These are phyloP conservation scores for Eurytemora carolleeae DNA, from an alignment of 1,140 invertebrate genomes.

Conservation along the genomic window DNA sequence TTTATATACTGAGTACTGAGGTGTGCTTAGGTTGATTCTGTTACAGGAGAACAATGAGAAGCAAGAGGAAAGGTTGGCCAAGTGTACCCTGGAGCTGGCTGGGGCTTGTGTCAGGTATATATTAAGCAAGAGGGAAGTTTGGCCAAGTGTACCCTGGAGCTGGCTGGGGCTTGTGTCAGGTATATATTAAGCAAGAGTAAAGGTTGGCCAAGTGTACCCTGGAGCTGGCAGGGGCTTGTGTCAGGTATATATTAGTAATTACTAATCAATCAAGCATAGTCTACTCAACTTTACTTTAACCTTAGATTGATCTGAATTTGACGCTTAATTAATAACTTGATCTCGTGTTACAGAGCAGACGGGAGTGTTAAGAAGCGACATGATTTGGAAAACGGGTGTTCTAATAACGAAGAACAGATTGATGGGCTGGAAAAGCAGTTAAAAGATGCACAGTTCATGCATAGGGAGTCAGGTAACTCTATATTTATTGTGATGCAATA, in stretches of 20 bases:
- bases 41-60: constrained; percentile 1
- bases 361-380: constrained; percentile 1
- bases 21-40: neutral
- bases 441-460: constrained; percentile 7
- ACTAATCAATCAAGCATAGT: no score
- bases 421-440: constrained; percentile 1
- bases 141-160: constrained; percentile 2
- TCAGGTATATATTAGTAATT: no score
- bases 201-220: constrained; percentile 4
- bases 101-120: neutral
- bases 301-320: no score
- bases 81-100: constrained; percentile 1
- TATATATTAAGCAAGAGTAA: constrained; percentile 3
- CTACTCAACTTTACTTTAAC: no score
- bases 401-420: neutral
- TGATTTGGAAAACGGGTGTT: neutral
- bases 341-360: constrained; percentile 4
- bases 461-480: constrained; percentile 1
- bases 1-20: no score
- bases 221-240: neutral
- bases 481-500: no score
- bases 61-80: constrained; percentile 3
- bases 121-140: constrained; percentile 4
- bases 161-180: neutral
- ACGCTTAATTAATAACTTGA: no score